These are phyloP conservation scores for Prionailurus bengalensis DNA, from an alignment of 2,113 vertebrate genomes.

Conservation along the genomic window DNA sequence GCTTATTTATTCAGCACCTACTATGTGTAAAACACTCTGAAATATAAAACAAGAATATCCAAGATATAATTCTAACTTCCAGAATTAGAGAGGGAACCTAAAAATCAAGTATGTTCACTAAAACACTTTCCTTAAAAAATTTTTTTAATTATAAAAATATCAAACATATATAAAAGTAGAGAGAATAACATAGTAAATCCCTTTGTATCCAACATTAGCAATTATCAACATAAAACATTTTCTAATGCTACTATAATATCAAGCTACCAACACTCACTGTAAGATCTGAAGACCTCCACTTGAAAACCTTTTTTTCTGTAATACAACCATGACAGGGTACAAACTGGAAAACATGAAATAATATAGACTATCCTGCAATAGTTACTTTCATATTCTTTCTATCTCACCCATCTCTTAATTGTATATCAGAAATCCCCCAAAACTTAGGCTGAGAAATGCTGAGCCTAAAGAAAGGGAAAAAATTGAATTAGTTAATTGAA, in stretches of 20 bases:
- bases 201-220: neutral
- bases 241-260: neutral
- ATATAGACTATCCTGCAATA: neutral
- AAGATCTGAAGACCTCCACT: conserved; percentile 12
- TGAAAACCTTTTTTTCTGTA: neutral
- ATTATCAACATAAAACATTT: conserved; percentile 23
- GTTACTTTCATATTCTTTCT: neutral
- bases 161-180: conserved; percentile 11
- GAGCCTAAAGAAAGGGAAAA: no score
- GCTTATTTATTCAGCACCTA: neutral
- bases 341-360: conserved; percentile 24
- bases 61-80: neutral
- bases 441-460: no score
- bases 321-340: neutral
- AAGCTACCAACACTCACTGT: neutral
- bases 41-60: neutral
- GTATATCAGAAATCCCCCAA: neutral
- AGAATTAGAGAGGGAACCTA: neutral
- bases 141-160: neutral
- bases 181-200: neutral
- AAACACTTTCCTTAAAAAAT: neutral
- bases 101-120: conserved; percentile 8
- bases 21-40: neutral
- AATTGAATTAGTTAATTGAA: no score
- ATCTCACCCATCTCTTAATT: neutral